Conservation (phyloP, 2,888 invertebrate genomes). For the Caenorhabditis angaria region DNA sequence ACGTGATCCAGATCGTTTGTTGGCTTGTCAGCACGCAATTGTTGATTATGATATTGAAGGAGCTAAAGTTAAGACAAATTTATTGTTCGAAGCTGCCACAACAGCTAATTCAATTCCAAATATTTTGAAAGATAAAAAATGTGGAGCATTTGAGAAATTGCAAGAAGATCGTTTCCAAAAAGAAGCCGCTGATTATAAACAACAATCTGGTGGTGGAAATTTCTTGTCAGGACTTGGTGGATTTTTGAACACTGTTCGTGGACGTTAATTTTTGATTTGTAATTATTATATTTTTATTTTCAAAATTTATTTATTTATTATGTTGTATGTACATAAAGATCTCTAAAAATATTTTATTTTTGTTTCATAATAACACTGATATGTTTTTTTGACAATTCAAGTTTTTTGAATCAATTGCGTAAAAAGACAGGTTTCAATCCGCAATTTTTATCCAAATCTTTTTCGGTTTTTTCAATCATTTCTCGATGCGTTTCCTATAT, state of each 20-base stretch:
- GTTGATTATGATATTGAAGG: constrained; percentile 72
- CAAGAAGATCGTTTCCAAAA: constrained; percentile 70
- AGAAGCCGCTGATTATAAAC: constrained; percentile 67
- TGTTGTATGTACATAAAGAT: constrained; percentile 21
- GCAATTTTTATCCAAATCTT: not conserved
- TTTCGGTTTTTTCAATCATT: constrained; percentile 1
- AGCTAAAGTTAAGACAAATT: constrained; percentile 59
- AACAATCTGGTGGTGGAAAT: constrained; percentile 54
- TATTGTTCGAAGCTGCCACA: constrained; percentile 7
- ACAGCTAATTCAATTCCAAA: constrained; percentile 67
- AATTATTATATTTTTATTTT: not conserved
- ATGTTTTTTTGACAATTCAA: not conserved
- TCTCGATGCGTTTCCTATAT: constrained; percentile 3
- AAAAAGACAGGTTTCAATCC: constrained; percentile 4
- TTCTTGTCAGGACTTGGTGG: constrained; percentile 53
- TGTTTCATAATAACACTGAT: not conserved
- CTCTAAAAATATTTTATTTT: not conserved
- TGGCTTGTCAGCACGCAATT: constrained; percentile 71
- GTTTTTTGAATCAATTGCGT: constrained; percentile 1
- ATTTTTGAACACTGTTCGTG: constrained; percentile 51
- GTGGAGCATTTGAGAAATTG: constrained; percentile 67
- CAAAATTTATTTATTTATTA: not conserved
- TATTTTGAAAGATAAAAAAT: constrained; percentile 72
- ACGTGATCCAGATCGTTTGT: constrained; percentile 68
- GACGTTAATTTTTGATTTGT: constrained; percentile 8